A percentile compares a stretch with the other conserved stretches of the same genome.
phyloP scores from a whole-genome alignment of 2,888 invertebrate species.

The Lycia hirtaria region DNA sequence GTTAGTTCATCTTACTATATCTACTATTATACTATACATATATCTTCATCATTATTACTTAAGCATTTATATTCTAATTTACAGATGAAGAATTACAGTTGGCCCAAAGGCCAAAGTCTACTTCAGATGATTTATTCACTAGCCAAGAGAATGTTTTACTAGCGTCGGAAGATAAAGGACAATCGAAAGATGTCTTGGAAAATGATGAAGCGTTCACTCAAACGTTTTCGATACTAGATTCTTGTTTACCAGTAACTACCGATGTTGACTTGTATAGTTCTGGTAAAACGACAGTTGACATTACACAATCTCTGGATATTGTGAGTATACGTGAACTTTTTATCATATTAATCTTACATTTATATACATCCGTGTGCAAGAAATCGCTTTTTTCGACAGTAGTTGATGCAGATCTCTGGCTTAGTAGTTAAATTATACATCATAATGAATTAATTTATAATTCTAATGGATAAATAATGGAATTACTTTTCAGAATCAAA shows the following conservation, averaged over 20 bases:
- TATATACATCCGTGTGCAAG: not conserved
- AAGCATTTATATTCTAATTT: conserved; percentile 33
- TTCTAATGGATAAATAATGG: not conserved
- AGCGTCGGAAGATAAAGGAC: conserved; percentile 30
- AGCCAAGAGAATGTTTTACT: conserved; percentile 58
- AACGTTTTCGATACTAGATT: conserved; percentile 65
- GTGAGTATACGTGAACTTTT: conserved; percentile 53
- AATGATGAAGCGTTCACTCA: conserved; percentile 60
- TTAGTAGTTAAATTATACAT: no score
- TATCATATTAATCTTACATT: not conserved
- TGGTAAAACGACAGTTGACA: conserved; percentile 51
- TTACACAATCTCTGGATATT: conserved; percentile 55
- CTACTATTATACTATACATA: no score
- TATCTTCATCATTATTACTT: no score
- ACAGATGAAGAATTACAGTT: conserved; percentile 70
- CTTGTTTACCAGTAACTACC: conserved; percentile 34
- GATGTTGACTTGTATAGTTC: conserved; percentile 34
- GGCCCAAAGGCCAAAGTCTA: conserved; percentile 63
- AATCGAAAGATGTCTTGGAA: conserved; percentile 33
- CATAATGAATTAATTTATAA: not conserved
- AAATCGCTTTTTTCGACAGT: no score
- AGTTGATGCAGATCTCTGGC: no score
- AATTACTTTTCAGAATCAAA: conserved; percentile 57
- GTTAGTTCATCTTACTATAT: conserved; percentile 48
- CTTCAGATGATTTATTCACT: conserved; percentile 67